Evolutionary conservation across 2,797 vertebrate species (phyloP).

Genomic region (Eutrigla gurnardus): DNA sequence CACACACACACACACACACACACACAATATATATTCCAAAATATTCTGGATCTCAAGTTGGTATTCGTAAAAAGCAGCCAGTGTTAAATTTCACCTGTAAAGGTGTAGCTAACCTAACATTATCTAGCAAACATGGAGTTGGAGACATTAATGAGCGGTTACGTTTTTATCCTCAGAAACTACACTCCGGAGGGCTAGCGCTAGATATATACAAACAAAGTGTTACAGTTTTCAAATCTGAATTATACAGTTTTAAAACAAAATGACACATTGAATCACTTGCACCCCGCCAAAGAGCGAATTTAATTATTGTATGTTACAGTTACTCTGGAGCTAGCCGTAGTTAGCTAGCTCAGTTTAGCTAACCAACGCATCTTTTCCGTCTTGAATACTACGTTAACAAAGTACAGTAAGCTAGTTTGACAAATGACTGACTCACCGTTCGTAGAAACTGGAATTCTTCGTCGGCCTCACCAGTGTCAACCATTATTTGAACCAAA

Average conservation of each 20-base stretch:
- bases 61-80: neutral
- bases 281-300: neutral
- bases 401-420: neutral
- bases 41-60: neutral
- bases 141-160: neutral
- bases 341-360: neutral
- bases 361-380: neutral
- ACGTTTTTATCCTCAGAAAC: neutral
- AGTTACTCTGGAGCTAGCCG: neutral
- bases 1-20: no score
- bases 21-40: no score
- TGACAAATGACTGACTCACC: conserved; percentile 66
- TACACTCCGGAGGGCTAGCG: no score
- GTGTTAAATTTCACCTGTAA: neutral
- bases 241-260: neutral
- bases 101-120: neutral
- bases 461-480: conserved; percentile 71
- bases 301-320: neutral
- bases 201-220: neutral
- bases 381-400: neutral
- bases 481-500: conserved; percentile 57
- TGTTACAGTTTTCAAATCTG: neutral
- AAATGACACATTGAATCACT: neutral
- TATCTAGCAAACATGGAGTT: neutral
- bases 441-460: conserved; percentile 83